Evolutionary conservation across 1,140 invertebrate species (phyloP), one percentile per base, ranked within the genome.

Genomic region (Agrypnia vestita): DNA sequence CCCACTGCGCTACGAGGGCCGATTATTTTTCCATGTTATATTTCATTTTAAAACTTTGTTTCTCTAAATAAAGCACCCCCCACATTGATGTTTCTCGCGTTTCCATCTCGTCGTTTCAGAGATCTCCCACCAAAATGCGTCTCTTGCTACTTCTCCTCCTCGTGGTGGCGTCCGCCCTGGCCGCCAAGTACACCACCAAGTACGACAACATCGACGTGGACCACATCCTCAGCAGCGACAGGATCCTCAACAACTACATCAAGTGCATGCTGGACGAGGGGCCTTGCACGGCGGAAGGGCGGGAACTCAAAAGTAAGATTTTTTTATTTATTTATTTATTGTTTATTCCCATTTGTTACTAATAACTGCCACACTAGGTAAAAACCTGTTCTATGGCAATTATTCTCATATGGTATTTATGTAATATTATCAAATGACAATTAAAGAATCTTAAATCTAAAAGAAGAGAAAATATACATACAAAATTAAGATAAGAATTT

Each of bases 181-280:
- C 89, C 0, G 88, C 86, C 3, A 90, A 90, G 80, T 95, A 94
- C 84, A 93, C 93, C 0, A 91, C 90, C 13, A 93, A 92, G 85
- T 95, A 91, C 82, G 93, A 95, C 84, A 90, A 90, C 56, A 86
- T 95, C 17, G 91, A 95, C 82, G 88, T 96, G 3, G 93, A 95
- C 55, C 90, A 89, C 11, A 92, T 95, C 17, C 85, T 95, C 25
- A 85, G 88, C 43, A 95, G 95, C 84, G 88, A 91, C 69, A 89
- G 94, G 15, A 89, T 95, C 17, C 88, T 95, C 10, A 88, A 87
- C 7, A 93, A 92, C 80, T 95, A 95, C 84, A 90, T 94, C 19
- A 93, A 92, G 78, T 96, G 94, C 79, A 85, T 95, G 84, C 84
- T 95, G 84, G 92, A 93, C 0, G 90, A 93, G 75, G 94, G 93